Conservation (phyloP, 2,797 vertebrate genomes). For the Labroides dimidiatus region DNA sequence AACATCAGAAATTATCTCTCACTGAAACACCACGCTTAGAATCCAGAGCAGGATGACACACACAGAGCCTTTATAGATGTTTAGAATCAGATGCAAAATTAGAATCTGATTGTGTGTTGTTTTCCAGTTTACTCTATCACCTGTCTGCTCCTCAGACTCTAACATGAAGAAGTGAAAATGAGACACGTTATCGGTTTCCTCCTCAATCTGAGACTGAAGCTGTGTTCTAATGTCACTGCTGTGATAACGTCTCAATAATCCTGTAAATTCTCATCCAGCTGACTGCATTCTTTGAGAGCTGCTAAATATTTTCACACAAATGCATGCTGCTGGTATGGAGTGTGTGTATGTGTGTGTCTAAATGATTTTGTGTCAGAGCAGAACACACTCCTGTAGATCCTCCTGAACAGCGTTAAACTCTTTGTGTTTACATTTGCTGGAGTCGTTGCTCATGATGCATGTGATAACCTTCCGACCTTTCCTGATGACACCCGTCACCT, state of each 20-base stretch:
- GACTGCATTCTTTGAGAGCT: not conserved
- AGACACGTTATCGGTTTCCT: no score
- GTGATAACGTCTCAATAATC: not conserved
- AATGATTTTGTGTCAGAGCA: not conserved
- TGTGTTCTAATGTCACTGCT: no score
- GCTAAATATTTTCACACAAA: not conserved
- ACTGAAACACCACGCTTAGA: no score
- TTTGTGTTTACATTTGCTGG: not conserved
- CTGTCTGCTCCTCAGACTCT: no score
- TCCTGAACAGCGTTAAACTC: not conserved
- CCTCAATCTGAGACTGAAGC: no score
- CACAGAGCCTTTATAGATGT: no score
- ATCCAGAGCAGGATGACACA: no score
- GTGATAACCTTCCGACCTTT: not conserved
- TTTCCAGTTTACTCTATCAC: no score
- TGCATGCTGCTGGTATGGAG: not conserved
- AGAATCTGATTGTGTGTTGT: no score
- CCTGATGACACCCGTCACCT: not conserved
- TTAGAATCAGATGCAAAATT: no score
- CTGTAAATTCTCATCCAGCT: not conserved
- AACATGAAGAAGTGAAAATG: no score
- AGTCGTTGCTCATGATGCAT: constrained; percentile 2
- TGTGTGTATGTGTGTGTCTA: not conserved
- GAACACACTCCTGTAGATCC: not conserved
- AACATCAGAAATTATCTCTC: no score